Evolutionary conservation across 2,113 vertebrate species (phyloP).

Genomic region (Archilochus colubris): DNA sequence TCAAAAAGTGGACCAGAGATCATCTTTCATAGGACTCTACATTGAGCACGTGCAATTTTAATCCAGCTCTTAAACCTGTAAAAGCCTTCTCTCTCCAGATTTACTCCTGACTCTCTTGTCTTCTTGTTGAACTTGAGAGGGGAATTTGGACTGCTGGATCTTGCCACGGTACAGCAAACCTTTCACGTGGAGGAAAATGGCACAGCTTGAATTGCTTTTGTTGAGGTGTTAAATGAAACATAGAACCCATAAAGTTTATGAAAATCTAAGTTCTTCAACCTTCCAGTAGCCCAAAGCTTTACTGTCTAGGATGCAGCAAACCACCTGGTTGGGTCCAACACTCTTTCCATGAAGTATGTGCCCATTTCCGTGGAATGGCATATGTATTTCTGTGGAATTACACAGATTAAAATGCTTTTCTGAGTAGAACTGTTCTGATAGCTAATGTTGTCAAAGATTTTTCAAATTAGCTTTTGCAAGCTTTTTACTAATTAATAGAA

Average conservation of each 20-base stretch:
- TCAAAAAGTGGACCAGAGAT: neutral
- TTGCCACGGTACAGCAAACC: neutral
- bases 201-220: neutral
- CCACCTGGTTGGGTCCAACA: neutral
- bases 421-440: neutral
- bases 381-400: neutral
- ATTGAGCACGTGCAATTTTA: neutral
- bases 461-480: neutral
- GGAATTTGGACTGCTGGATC: constrained; percentile 10
- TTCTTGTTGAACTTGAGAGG: neutral
- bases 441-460: neutral
- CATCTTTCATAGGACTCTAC: neutral
- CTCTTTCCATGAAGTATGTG: neutral
- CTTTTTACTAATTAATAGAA: neutral
- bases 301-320: neutral
- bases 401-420: neutral
- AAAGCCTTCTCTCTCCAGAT: neutral
- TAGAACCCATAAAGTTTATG: neutral
- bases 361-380: too few relatives aligned
- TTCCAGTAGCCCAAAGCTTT: neutral
- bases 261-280: neutral
- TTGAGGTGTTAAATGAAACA: neutral
- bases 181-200: neutral
- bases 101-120: neutral
- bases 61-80: neutral